Evolutionary conservation across 2,113 vertebrate genomes (phyloP).

Genomic region (Connochaetes taurinus): DNA sequence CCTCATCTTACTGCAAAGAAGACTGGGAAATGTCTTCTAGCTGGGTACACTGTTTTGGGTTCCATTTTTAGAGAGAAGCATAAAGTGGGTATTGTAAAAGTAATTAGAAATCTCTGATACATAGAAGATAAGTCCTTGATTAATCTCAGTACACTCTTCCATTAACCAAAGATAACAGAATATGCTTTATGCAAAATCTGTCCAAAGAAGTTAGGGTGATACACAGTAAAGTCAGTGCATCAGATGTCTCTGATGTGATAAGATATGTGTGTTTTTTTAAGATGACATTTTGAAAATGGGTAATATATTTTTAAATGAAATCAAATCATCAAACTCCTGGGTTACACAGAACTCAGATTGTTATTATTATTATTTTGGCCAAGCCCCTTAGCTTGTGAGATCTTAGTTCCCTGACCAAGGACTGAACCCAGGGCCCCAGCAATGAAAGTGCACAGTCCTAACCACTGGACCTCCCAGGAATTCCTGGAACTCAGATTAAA

Average conservation of each 20-base stretch:
- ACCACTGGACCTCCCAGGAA: not conserved
- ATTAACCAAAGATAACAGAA: not conserved
- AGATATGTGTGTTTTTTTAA: not conserved
- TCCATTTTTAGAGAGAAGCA: not conserved
- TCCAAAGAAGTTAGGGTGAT: not conserved
- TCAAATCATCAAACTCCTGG: not conserved
- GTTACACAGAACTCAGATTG: not conserved
- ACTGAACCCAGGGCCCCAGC: not conserved
- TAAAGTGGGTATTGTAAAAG: not conserved
- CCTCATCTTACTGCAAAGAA: not conserved
- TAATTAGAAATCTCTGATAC: not conserved
- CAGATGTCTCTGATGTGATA: not conserved
- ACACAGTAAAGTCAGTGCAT: not conserved
- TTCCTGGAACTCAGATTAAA: not conserved
- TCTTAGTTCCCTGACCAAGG: not conserved
- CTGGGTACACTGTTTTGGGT: not conserved
- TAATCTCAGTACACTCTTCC: not conserved
- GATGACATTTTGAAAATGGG: not conserved
- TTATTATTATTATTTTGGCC: not conserved
- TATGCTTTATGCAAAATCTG: not conserved
- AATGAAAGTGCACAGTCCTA: not conserved
- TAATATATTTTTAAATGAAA: constrained; percentile 8
- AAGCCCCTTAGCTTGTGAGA: not conserved
- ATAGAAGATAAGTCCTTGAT: not conserved
- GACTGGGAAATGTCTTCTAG: not conserved